phyloP scores from a whole-genome alignment of 1,140 invertebrate genomes.

The Coboldia fuscipes region DNA sequence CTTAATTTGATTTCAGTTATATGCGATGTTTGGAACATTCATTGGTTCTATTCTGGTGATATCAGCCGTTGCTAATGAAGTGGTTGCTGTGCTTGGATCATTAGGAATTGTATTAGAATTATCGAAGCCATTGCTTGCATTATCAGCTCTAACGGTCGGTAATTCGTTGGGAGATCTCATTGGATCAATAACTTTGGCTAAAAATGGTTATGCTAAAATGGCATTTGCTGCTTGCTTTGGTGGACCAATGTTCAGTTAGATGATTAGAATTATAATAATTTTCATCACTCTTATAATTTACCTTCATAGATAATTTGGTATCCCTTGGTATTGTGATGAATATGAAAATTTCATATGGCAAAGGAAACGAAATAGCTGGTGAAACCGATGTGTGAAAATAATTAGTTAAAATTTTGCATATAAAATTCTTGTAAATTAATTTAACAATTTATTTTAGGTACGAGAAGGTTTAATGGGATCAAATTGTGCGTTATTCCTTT shows the following conservation, averaged over 20 bases:
- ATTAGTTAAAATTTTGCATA: background rate
- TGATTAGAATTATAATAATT: background rate
- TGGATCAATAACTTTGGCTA: constrained; percentile 4
- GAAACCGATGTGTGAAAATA: no score
- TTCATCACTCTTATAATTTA: background rate
- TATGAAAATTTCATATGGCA: constrained; percentile 3
- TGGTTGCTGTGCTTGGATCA: constrained; percentile 3
- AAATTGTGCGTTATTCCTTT: constrained; percentile 5
- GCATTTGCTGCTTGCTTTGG: constrained; percentile 7
- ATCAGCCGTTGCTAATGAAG: constrained; percentile 5
- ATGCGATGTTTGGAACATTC: constrained; percentile 2
- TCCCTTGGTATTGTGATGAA: background rate
- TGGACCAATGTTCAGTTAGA: constrained; percentile 8
- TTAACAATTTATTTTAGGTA: constrained; percentile 1
- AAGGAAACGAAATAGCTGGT: constrained; percentile 3
- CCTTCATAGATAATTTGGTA: background rate
- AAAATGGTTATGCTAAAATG: constrained; percentile 7
- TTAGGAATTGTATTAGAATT: constrained; percentile 5
- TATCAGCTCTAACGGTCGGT: constrained; percentile 6
- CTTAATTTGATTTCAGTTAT: constrained; percentile 1
- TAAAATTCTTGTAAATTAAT: constrained; percentile 1
- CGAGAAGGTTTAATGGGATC: constrained; percentile 4
- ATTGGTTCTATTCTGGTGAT: constrained; percentile 5
- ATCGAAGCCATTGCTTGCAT: constrained; percentile 6
- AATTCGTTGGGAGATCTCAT: constrained; percentile 7